Conservation (phyloP, 2,113 vertebrate genomes). For the Nibea albiflora region DNA sequence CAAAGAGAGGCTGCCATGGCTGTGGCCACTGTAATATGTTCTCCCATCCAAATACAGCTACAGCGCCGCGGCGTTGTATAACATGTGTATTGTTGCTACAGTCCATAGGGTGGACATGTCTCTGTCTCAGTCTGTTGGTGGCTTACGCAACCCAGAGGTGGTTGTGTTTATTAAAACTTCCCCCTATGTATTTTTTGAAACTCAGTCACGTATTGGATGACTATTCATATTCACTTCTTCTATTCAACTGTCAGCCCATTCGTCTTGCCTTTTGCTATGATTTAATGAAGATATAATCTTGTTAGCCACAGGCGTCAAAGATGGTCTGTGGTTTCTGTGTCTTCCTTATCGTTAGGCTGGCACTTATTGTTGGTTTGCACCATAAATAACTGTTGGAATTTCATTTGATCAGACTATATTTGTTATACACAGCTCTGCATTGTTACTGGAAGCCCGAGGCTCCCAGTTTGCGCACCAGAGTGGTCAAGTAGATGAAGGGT, state of each 20-base stretch:
- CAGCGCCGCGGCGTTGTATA: neutral
- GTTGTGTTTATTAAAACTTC: neutral
- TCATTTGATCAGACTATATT: neutral
- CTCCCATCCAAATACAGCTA: neutral
- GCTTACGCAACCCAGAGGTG: constrained; percentile 3
- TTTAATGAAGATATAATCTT: neutral
- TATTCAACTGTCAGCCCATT: neutral
- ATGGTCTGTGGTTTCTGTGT: neutral
- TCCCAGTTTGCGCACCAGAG: constrained; percentile 10
- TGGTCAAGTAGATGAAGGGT: neutral
- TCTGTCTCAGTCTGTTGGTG: neutral
- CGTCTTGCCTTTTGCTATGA: neutral
- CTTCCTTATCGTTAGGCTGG: neutral
- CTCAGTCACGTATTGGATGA: neutral
- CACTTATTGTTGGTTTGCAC: neutral
- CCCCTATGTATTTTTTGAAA: neutral
- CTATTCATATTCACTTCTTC: neutral
- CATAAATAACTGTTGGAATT: constrained; percentile 3
- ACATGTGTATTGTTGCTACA: neutral
- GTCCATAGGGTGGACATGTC: neutral
- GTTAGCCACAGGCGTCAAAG: neutral
- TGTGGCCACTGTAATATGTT: neutral
- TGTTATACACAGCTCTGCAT: neutral
- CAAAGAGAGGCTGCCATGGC: neutral
- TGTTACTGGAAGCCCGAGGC: neutral